phyloP scores from a whole-genome alignment of 2,797 vertebrate species.

The Sebastes miniatus region DNA sequence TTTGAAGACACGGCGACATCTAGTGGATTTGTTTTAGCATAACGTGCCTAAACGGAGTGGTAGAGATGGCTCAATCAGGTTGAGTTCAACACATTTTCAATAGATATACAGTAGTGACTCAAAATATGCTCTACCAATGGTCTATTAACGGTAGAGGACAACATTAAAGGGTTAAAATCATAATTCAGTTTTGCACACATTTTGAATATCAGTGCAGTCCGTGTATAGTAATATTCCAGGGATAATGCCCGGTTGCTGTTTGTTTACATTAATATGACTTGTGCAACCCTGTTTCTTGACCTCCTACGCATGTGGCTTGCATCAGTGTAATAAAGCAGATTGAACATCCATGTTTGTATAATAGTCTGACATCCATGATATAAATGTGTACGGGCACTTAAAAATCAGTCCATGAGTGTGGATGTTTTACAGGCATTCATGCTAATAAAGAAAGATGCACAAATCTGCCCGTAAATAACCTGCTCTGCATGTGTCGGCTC shows the following conservation, averaged over 20 bases:
- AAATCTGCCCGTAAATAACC: slow-evolving; percentile 15
- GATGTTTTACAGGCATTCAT: slow-evolving; percentile 57
- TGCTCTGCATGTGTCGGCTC: neutral
- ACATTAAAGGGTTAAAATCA: neutral
- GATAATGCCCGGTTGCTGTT: slow-evolving; percentile 45
- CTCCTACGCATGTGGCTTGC: slow-evolving; percentile 64
- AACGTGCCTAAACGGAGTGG: accelerated
- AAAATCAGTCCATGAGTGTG: slow-evolving; percentile 71
- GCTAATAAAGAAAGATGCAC: slow-evolving; percentile 68
- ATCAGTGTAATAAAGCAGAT: slow-evolving; percentile 49
- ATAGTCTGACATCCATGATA: slow-evolving; percentile 23
- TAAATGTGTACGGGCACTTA: slow-evolving; percentile 5
- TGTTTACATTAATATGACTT: slow-evolving; percentile 52
- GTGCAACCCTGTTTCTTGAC: slow-evolving; percentile 64
- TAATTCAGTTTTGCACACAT: slow-evolving; percentile 37
- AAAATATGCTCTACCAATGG: no score
- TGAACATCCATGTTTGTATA: slow-evolving; percentile 38
- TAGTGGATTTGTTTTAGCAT: no score
- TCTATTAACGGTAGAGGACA: accelerated
- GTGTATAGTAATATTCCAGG: slow-evolving; percentile 29
- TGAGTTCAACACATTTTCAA: no score
- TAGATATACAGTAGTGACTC: no score
- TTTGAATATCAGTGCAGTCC: slow-evolving; percentile 31
- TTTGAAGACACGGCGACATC: accelerated
- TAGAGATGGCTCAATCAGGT: no score